phyloP scores from a whole-genome alignment of 2,888 invertebrate genomes.

The Notodonta ziczac region DNA sequence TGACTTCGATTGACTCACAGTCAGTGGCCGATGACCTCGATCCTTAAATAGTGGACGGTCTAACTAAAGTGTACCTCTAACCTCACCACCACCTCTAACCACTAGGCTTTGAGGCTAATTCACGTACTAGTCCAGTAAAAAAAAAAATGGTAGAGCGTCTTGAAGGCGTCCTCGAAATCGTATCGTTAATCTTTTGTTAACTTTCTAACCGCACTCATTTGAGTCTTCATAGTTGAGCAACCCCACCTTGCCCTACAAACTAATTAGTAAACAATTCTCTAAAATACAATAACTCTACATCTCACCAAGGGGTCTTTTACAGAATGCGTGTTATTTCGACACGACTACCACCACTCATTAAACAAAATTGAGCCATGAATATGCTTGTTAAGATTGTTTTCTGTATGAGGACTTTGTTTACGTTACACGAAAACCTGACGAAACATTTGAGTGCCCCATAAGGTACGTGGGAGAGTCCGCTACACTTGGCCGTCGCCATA shows the following conservation, averaged over 20 bases:
- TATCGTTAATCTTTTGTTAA: neutral
- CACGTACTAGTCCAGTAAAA: no score
- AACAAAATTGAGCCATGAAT: conserved; percentile 35
- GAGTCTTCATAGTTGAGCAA: conserved; percentile 11
- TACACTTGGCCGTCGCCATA: conserved; percentile 42
- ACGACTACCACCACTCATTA: conserved; percentile 22
- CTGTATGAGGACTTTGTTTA: conserved; percentile 56
- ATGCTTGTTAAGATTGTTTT: conserved; percentile 39
- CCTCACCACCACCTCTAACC: no score
- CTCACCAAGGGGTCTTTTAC: conserved; percentile 38
- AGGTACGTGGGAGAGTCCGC: conserved; percentile 59
- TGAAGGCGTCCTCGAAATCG: neutral
- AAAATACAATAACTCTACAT: conserved; percentile 50
- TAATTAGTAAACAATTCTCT: conserved; percentile 63
- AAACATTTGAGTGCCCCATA: conserved; percentile 63
- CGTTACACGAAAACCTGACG: conserved; percentile 58
- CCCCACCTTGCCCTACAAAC: conserved; percentile 51
- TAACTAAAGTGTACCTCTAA: no score
- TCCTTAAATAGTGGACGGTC: no score
- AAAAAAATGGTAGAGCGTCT: no score
- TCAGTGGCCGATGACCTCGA: no score
- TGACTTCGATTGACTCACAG: no score
- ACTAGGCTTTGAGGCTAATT: no score
- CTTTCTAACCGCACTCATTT: conserved; percentile 17
- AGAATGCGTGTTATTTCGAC: conserved; percentile 59